Evolutionary conservation across 2,113 vertebrate genomes (phyloP).

Genomic region (Phoxinus phoxinus): DNA sequence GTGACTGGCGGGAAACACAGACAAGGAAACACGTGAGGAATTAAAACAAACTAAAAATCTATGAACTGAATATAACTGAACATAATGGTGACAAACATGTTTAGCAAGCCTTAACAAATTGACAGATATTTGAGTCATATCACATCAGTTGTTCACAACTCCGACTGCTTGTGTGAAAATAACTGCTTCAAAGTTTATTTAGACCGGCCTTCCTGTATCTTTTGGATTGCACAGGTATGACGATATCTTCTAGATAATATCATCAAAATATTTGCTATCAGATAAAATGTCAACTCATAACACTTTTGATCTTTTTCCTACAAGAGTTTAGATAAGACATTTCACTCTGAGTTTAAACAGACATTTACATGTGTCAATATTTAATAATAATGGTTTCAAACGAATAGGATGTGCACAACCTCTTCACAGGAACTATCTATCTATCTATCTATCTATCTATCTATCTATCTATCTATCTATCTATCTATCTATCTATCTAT

Average conservation of each 20-base stretch:
- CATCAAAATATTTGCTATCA: neutral
- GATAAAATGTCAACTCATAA: neutral
- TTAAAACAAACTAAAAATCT: no score
- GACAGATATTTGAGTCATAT: neutral
- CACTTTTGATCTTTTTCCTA: neutral
- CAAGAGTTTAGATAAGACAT: neutral
- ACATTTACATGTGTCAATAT: slow-evolving; percentile 6
- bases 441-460: neutral
- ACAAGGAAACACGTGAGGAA: no score
- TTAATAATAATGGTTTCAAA: neutral
- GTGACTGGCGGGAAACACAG: no score
- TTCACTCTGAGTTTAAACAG: neutral
- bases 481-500: neutral
- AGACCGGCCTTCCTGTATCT: neutral
- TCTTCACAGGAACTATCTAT: neutral
- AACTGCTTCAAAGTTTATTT: neutral
- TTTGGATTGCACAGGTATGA: neutral
- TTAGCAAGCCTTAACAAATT: no score
- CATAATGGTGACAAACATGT: no score
- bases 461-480: neutral
- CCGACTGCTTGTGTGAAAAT: neutral
- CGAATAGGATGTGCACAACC: neutral
- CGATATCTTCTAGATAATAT: neutral
- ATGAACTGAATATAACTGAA: no score
- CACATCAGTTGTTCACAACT: neutral